Evolutionary conservation across 1,140 invertebrate species (phyloP).

Genomic region (Pogonomyrmex californicus): DNA sequence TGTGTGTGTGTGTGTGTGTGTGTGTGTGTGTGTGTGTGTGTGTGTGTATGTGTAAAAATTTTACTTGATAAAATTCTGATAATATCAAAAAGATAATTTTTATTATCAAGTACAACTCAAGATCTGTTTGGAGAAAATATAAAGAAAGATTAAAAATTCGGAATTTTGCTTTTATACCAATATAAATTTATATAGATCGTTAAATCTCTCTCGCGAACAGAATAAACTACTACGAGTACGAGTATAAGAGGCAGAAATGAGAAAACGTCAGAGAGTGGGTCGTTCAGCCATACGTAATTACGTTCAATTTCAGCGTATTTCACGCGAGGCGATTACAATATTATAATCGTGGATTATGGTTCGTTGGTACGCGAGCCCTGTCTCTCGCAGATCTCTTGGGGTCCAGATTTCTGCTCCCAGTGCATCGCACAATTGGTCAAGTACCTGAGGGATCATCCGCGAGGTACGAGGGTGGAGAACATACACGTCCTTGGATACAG

Average conservation of each 20-base stretch:
- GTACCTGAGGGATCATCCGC: conserved; percentile 92
- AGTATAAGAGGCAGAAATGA: neutral
- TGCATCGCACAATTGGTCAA: conserved; percentile 94
- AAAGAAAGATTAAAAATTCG: neutral
- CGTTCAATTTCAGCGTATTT: conserved; percentile 90
- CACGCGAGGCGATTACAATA: conserved; percentile 92
- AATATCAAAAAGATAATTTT: conserved; percentile 1
- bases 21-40: neutral
- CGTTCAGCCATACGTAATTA: neutral
- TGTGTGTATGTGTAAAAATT: conserved; percentile 16
- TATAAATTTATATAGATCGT: neutral
- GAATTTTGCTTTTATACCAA: neutral
- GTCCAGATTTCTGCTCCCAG: conserved; percentile 92
- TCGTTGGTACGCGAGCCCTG: conserved; percentile 94
- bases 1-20: conserved; percentile 3
- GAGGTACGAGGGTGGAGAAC: conserved; percentile 90
- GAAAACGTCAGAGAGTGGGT: neutral
- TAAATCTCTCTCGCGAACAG: conserved; percentile 33
- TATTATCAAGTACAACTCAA: neutral
- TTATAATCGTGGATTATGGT: conserved; percentile 95
- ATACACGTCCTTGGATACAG: conserved; percentile 95
- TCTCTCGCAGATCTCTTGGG: conserved; percentile 94
- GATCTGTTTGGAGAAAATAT: neutral
- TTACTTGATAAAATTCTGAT: neutral
- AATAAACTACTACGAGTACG: neutral